phyloP scores from a whole-genome alignment of 2,888 invertebrate species.

The Gnatocerus cornutus region DNA sequence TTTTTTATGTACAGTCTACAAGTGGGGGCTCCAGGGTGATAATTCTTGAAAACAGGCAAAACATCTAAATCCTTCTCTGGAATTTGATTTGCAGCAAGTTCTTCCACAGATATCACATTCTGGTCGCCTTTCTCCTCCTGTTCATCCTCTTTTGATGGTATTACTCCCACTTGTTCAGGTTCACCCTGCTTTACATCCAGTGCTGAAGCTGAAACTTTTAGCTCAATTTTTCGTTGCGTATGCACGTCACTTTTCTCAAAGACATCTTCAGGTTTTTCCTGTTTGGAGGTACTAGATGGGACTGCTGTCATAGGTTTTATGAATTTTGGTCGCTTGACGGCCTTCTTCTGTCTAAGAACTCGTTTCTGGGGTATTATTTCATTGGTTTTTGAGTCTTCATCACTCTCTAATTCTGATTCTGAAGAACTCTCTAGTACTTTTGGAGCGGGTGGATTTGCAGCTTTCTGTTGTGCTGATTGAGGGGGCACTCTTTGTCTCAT shows the following conservation, averaged over 20 bases:
- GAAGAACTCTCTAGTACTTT: constrained; percentile 57
- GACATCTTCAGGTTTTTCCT: constrained; percentile 72
- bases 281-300: constrained; percentile 48
- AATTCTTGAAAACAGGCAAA: constrained; percentile 89
- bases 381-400: constrained; percentile 69
- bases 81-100: constrained; percentile 81
- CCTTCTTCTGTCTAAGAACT: constrained; percentile 69
- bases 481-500: constrained; percentile 71
- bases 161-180: constrained; percentile 44
- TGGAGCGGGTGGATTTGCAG: constrained; percentile 68
- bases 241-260: constrained; percentile 72
- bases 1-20: constrained; percentile 95
- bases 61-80: constrained; percentile 81
- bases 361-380: constrained; percentile 72
- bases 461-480: constrained; percentile 64
- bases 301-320: constrained; percentile 67
- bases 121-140: constrained; percentile 53
- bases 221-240: constrained; percentile 72
- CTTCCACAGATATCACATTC: constrained; percentile 76
- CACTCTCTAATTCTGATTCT: constrained; percentile 81
- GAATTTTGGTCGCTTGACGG: constrained; percentile 75
- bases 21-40: constrained; percentile 86
- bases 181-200: constrained; percentile 60
- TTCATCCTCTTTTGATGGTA: constrained; percentile 27
- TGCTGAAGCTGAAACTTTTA: constrained; percentile 70